Percentiles rank a stretch among this genome's conserved stretches.
Evolutionary conservation across 2,888 invertebrate genomes (phyloP).

Genomic region (Helleia helle): DNA sequence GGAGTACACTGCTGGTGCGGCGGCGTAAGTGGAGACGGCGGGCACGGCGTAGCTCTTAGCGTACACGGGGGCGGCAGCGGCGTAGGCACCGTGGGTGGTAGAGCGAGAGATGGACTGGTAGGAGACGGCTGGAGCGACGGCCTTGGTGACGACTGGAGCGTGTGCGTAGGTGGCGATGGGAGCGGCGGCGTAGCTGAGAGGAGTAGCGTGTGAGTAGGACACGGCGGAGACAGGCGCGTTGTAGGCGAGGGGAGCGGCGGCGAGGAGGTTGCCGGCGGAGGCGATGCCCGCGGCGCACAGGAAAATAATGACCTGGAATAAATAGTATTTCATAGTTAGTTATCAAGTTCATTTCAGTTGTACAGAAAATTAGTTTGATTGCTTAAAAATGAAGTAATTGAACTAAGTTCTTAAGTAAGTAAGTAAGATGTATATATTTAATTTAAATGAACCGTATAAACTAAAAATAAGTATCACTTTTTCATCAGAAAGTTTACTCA

Average conservation of each 20-base stretch:
- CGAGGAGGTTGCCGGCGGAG: constrained; percentile 71
- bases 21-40: constrained; percentile 26
- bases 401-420: no score
- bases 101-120: constrained; percentile 48
- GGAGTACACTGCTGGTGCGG: constrained; percentile 47
- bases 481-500: no score
- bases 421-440: no score
- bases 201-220: constrained; percentile 29
- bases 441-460: no score
- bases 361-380: no score
- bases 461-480: no score
- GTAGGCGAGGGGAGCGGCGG: constrained; percentile 21
- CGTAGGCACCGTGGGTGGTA: constrained; percentile 26
- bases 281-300: constrained; percentile 74
- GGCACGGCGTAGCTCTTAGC: constrained; percentile 25
- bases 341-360: no score
- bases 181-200: constrained; percentile 27
- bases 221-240: constrained; percentile 32
- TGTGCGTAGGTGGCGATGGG: constrained; percentile 20
- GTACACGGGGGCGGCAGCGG: constrained; percentile 31
- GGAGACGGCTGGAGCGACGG: constrained; percentile 36
- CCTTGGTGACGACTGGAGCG: constrained; percentile 24
- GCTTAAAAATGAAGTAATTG: no score
- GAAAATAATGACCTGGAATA: constrained; percentile 67
- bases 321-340: no score